Percentiles rank a stretch among this genome's conserved stretches.
These are phyloP conservation scores for Notolabrus celidotus DNA, from an alignment of 2,797 vertebrate genomes.

Conservation along the genomic window DNA sequence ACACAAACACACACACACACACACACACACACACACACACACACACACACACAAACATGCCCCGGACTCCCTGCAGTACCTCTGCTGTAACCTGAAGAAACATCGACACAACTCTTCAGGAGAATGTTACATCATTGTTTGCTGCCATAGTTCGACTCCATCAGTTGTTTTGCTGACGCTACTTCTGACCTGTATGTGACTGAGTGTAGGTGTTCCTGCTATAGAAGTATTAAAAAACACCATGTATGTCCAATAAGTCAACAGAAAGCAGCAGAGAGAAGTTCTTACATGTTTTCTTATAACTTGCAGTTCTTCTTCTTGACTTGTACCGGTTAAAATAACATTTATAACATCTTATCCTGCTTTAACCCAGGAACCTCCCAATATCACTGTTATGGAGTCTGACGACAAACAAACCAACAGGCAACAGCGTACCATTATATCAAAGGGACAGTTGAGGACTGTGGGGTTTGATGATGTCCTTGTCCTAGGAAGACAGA, in stretches of 20 bases:
- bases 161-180: constrained; percentile 1
- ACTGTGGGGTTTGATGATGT: too few relatives aligned
- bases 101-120: constrained; percentile 11
- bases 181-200: constrained; percentile 19
- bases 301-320: background rate
- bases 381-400: too few relatives aligned
- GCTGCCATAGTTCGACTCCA: background rate
- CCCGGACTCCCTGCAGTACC: background rate
- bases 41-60: too few relatives aligned
- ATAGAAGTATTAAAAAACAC: background rate
- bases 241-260: constrained; percentile 14
- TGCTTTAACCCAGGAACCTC: background rate
- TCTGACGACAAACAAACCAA: background rate
- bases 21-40: too few relatives aligned
- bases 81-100: constrained; percentile 32
- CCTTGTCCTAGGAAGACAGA: too few relatives aligned
- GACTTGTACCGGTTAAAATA: background rate
- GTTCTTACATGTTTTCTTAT: background rate
- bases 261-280: background rate
- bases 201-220: constrained; percentile 12
- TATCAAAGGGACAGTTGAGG: too few relatives aligned
- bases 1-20: constrained; percentile 19
- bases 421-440: background rate
- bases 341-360: too few relatives aligned
- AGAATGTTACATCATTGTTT: constrained; percentile 22